Evolutionary conservation across 53 echinoderm and acorn worm genomes (phyloP).

Genomic region (Astropecten irregularis): DNA sequence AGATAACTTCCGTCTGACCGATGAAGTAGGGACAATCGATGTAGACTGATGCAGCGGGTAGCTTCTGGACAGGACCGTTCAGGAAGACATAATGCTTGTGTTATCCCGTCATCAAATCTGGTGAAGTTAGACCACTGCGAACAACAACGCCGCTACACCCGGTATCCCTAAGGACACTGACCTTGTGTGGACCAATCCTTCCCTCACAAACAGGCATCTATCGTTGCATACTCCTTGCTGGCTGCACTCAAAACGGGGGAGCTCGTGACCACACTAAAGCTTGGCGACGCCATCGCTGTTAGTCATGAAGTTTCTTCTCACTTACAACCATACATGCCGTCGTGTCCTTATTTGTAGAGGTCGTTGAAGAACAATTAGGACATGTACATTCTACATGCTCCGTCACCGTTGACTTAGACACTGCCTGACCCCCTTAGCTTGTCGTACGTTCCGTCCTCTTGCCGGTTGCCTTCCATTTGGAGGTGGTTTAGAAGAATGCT

Average conservation of each 20-base stretch:
- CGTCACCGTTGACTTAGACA: neutral
- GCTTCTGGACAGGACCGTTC: slow-evolving; percentile 34
- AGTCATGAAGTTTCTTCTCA: neutral
- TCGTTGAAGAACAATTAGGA: neutral
- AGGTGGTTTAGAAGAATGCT: too few relatives aligned
- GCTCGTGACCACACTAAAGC: neutral
- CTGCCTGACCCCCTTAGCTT: neutral
- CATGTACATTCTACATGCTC: neutral
- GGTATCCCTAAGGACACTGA: slow-evolving; percentile 46
- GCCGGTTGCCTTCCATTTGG: too few relatives aligned
- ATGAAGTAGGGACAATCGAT: slow-evolving; percentile 33
- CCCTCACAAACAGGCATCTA: slow-evolving; percentile 9
- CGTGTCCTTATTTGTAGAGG: neutral
- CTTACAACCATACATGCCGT: neutral
- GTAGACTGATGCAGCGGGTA: slow-evolving; percentile 12
- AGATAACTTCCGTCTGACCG: slow-evolving; percentile 13
- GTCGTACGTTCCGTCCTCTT: too few relatives aligned
- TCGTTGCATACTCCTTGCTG: neutral
- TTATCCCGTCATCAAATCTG: neutral
- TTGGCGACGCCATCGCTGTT: neutral
- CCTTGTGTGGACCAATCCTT: neutral
- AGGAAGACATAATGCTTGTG: slow-evolving; percentile 13
- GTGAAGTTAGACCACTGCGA: neutral
- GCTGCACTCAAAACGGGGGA: slow-evolving; percentile 6
- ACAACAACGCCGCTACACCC: slow-evolving; percentile 64